phyloP scores from a whole-genome alignment of 2,797 vertebrate genomes.

The Acrossocheilus fasciatus region DNA sequence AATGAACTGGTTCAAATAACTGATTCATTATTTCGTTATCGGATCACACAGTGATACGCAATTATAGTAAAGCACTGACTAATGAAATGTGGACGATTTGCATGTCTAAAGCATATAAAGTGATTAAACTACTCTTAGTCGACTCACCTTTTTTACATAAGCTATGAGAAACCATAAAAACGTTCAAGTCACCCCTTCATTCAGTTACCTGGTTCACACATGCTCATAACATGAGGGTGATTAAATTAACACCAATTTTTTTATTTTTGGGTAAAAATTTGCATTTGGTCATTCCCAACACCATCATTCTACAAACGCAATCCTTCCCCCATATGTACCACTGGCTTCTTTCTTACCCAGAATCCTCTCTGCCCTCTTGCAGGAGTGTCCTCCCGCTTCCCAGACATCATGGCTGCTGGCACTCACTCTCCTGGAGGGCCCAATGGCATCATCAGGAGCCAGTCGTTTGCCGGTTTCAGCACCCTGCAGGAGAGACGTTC shows the following conservation, averaged over 20 bases:
- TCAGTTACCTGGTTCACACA: no score
- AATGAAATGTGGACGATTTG: neutral
- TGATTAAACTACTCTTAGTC: neutral
- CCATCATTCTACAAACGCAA: neutral
- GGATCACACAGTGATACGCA: neutral
- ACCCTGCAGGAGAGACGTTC: constrained; percentile 94
- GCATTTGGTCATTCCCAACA: neutral
- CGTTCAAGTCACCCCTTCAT: neutral
- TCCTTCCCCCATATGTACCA: neutral
- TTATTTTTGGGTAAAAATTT: no score
- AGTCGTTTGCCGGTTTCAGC: constrained; percentile 98
- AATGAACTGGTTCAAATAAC: no score
- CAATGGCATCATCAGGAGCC: constrained; percentile 97
- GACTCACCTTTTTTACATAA: neutral
- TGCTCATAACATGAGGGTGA: no score
- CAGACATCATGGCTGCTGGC: constrained; percentile 95
- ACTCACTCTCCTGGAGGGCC: constrained; percentile 95
- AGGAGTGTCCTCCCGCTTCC: constrained; percentile 90
- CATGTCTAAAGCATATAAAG: neutral
- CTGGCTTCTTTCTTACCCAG: constrained; percentile 21
- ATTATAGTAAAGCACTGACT: neutral
- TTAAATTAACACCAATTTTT: no score
- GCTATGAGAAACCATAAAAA: neutral
- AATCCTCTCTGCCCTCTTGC: constrained; percentile 43
- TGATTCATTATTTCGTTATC: no score